Base-by-base conservation (phyloP, 2,113 vertebrate species). In the Dryoscopus gambensis region DNA sequence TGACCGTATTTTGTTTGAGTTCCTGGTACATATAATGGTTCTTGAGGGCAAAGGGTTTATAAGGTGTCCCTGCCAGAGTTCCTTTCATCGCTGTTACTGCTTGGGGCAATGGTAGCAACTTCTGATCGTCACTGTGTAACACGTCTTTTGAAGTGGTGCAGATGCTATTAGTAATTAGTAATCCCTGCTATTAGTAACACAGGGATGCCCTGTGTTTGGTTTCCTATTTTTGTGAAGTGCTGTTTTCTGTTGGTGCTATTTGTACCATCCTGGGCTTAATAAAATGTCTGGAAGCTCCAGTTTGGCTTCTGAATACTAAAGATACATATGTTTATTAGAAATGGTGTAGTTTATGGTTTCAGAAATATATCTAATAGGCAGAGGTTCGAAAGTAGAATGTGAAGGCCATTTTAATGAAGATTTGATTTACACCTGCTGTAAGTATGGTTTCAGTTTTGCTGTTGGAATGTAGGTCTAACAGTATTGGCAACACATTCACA, bases 1-100 rank as follows among this genome's bases (percentile, higher is more conserved):
- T 69, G 46, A 17, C 21, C 3, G 1, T 67, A 8, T 52, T 87
- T 80, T 91, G 52, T 87, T 84, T 60, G 49, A 60, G 21, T 60
- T 70, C 15, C 31, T 0, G 0, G 13, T 80, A 62, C 14, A 6
- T 78, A 1, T 15, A 44, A 35, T 2, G 5, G 16, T 53, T 68
- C 49, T 63, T 53, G 21, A n/a, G 19, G 81, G 21, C 25, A 8
- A n/a, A 44, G 16, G 15, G 12, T 87, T 77, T 46, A 16, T 69
- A 15, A n/a, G 13, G 24, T 44, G 44, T 52, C 16, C 15, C 19
- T 70, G 4, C 19, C 53, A 55, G 83, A 40, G 21, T 59, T 87
- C 39, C 46, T 69, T 81, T 59, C 23, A 15, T 87, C 80, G 31
- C 15, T 2, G 2, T 35, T 67, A 13, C 13, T 94, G 24, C 44